Evolutionary conservation across 2,113 vertebrate genomes (phyloP).

Genomic region (Pan troglodytes): NHGRI_mPanTro3-v2.1_pri NC_072398.2:85864501-85865000

Average conservation of each 20-base stretch:
- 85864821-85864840: background rate
- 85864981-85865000: background rate
- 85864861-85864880: background rate
- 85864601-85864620: constrained; percentile 38
- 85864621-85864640: background rate
- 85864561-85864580: constrained; percentile 52
- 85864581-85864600: background rate
- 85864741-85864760: constrained; percentile 7
- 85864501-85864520: constrained; percentile 9
- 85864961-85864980: background rate
- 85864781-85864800: background rate
- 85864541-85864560: constrained; percentile 50
- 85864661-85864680: constrained; percentile 56
- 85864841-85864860: background rate
- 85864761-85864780: background rate
- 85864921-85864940: background rate
- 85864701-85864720: constrained; percentile 14
- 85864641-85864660: constrained; percentile 14
- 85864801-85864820: background rate
- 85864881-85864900: background rate
- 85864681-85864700: constrained; percentile 45
- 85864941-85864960: too few relatives aligned
- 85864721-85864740: constrained; percentile 2
- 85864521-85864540: background rate
- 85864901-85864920: background rate